phyloP scores from a whole-genome alignment of 2,797 vertebrate species.

The Buphagus erythrorhynchus region DNA sequence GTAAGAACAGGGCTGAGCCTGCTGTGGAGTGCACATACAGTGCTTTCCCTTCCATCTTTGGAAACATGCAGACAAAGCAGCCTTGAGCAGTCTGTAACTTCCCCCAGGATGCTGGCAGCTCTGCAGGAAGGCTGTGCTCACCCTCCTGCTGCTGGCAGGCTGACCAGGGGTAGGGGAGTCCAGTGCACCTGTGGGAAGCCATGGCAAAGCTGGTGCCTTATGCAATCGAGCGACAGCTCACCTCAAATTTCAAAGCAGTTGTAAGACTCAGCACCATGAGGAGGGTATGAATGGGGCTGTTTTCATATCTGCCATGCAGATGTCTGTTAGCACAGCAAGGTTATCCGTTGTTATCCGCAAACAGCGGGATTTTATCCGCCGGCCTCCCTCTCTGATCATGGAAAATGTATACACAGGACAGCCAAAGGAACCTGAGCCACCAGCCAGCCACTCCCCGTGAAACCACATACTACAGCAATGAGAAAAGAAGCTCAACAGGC shows the following conservation, averaged over 20 bases:
- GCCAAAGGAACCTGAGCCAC: constrained; percentile 1
- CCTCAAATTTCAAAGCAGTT: constrained; percentile 21
- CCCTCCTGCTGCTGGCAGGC: not conserved
- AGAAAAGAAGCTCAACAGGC: not conserved
- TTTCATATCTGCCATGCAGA: constrained; percentile 9
- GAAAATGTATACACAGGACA: not conserved
- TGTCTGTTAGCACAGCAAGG: not conserved
- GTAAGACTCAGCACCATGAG: not conserved
- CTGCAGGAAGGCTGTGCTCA: not conserved
- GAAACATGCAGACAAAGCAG: not conserved
- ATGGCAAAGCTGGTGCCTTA: not conserved
- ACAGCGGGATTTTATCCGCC: not conserved
- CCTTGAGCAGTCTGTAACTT: accelerated
- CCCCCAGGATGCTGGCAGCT: not conserved
- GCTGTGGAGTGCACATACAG: accelerated
- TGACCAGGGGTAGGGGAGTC: not conserved
- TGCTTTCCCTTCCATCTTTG: not conserved
- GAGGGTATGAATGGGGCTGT: constrained; percentile 12
- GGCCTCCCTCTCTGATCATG: not conserved
- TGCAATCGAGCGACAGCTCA: not conserved
- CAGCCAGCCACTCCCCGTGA: constrained; percentile 38
- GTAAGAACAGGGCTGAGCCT: not conserved
- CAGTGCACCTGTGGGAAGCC: not conserved
- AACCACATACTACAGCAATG: constrained; percentile 6
- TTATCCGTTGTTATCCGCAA: not conserved